Evolutionary conservation across 2,797 vertebrate species (phyloP).

Genomic region (Gymnodraco acuticeps): DNA sequence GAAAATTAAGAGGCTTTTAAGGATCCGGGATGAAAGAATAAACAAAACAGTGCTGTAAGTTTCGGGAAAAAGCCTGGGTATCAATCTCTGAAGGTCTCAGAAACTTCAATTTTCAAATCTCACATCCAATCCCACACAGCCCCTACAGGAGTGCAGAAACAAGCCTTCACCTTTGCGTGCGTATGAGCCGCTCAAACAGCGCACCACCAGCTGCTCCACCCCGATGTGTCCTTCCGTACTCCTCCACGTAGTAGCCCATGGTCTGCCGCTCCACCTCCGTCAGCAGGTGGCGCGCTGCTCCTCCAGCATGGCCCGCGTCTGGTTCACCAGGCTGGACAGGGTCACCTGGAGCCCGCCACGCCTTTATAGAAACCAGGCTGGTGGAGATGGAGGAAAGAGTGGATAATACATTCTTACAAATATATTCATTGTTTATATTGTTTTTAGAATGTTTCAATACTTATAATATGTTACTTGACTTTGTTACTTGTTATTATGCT

Average conservation of each 20-base stretch:
- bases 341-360: conserved; percentile 96
- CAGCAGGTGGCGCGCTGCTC: conserved; percentile 94
- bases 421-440: no score
- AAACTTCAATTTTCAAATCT: no score
- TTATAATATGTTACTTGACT: neutral
- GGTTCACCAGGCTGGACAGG: conserved; percentile 94
- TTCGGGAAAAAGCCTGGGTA: conserved; percentile 28
- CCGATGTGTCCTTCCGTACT: conserved; percentile 92
- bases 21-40: conserved; percentile 8
- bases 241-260: conserved; percentile 95
- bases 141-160: no score
- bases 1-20: conserved; percentile 50
- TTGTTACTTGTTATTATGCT: neutral
- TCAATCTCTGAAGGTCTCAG: conserved; percentile 25
- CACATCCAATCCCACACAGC: no score
- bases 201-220: conserved; percentile 93
- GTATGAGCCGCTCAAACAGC: conserved; percentile 95
- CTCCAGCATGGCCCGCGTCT: conserved; percentile 92
- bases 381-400: neutral
- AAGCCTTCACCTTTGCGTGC: conserved; percentile 90
- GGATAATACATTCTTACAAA: no score
- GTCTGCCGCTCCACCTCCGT: conserved; percentile 91
- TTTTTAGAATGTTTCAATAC: no score
- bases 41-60: conserved; percentile 37
- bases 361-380: conserved; percentile 94